These are phyloP conservation scores for Henicopernis longicauda DNA, from an alignment of 2,113 vertebrate genomes.

Conservation along the genomic window DNA sequence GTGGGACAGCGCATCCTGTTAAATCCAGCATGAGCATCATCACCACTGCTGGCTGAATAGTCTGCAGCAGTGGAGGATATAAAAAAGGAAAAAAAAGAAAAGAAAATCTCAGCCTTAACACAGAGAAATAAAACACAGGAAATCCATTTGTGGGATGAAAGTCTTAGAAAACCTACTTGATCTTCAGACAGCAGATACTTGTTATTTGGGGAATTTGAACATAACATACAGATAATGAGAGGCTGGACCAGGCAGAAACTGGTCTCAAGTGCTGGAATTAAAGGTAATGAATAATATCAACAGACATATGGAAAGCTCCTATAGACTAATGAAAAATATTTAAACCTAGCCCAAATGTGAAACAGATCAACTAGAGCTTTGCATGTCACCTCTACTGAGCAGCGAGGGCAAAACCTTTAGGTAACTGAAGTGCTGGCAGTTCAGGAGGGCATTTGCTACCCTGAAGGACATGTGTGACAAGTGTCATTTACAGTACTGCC, in stretches of 20 bases:
- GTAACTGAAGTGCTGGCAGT: not conserved
- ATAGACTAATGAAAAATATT: not conserved
- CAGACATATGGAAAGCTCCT: not conserved
- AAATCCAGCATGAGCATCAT: not conserved
- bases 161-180: not conserved
- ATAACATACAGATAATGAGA: not conserved
- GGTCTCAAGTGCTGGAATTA: not conserved
- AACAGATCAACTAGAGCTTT: not conserved
- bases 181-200: not conserved
- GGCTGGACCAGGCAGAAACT: not conserved
- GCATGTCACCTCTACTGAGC: not conserved
- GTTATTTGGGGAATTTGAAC: not conserved
- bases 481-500: not conserved
- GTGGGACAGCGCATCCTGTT: not conserved
- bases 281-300: not conserved
- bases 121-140: not conserved
- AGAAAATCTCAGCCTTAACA: not conserved
- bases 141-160: not conserved
- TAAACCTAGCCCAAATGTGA: not conserved
- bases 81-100: not conserved
- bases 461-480: not conserved
- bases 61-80: not conserved
- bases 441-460: not conserved
- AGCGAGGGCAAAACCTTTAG: not conserved
- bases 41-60: not conserved